Evolutionary conservation across 2,113 vertebrate genomes (phyloP).

Genomic region (Aviceda subcristata): DNA sequence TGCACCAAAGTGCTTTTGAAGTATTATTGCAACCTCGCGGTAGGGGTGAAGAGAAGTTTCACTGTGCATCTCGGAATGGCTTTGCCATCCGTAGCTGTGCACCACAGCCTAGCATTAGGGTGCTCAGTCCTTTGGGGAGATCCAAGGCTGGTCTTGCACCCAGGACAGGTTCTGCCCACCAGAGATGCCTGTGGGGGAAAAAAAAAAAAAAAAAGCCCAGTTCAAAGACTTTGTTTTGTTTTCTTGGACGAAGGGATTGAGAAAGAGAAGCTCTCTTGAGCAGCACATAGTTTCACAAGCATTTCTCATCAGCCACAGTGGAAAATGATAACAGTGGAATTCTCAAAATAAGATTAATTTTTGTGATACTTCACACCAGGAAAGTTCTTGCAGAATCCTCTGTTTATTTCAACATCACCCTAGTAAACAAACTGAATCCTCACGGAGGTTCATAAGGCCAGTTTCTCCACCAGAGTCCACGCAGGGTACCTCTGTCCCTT

Average conservation of each 20-base stretch:
- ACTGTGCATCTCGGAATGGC: background rate
- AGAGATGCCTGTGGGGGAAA: background rate
- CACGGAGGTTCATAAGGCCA: background rate
- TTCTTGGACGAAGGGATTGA: background rate
- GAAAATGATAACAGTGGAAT: slow-evolving; percentile 37
- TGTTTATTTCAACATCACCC: slow-evolving; percentile 50
- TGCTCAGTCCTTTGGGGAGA: background rate
- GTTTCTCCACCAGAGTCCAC: background rate
- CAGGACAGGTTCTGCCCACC: background rate
- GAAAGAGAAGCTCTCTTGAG: slow-evolving; percentile 10
- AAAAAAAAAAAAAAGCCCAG: background rate
- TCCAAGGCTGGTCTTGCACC: background rate
- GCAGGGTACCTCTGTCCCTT: background rate
- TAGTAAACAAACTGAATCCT: slow-evolving; percentile 41
- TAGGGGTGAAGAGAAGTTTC: background rate
- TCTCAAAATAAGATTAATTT: slow-evolving; percentile 52
- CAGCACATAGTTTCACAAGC: background rate
- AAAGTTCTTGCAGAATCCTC: slow-evolving; percentile 60
- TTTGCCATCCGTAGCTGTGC: background rate
- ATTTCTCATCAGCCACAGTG: background rate
- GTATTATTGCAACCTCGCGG: background rate
- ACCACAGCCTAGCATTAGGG: background rate
- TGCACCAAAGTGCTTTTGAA: background rate
- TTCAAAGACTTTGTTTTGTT: background rate
- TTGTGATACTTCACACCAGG: slow-evolving; percentile 47